Evolutionary conservation across 2,113 vertebrate genomes (phyloP).

Genomic region (Lagopus leucura): DNA sequence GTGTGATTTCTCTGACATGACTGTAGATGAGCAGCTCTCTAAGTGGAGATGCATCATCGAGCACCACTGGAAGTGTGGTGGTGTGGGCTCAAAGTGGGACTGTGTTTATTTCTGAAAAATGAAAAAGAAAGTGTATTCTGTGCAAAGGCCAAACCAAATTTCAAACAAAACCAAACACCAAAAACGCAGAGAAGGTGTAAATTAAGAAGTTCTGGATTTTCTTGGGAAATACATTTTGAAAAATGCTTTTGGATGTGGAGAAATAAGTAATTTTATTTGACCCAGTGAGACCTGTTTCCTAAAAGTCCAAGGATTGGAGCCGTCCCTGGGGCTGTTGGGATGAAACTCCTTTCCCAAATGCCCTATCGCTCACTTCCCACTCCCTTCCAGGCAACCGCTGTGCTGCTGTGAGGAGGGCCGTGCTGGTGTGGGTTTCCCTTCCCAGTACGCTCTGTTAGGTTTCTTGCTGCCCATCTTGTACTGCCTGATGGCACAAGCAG

Average conservation of each 20-base stretch:
- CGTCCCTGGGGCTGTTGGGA: not conserved
- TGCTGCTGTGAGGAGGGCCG: not conserved
- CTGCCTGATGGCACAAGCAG: not conserved
- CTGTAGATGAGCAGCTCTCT: not conserved
- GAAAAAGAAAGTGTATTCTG: not conserved
- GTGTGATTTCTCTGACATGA: not conserved
- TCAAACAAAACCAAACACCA: not conserved
- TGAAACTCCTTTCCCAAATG: accelerated
- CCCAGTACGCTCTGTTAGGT: not conserved
- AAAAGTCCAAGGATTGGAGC: not conserved
- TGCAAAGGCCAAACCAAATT: not conserved
- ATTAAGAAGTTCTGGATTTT: not conserved
- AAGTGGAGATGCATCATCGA: not conserved
- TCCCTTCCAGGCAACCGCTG: accelerated
- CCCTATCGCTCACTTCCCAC: not conserved
- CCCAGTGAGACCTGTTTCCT: not conserved
- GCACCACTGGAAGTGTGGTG: not conserved
- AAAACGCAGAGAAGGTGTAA: not conserved
- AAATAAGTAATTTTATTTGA: not conserved
- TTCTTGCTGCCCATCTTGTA: accelerated
- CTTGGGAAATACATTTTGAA: not conserved
- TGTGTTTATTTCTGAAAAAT: not conserved
- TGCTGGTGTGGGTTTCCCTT: not conserved
- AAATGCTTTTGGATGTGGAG: not conserved
- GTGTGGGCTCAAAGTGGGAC: not conserved